Evolutionary conservation across 2,113 vertebrate genomes (phyloP), one percentile per base, ranked within the genome.

Genomic region (Syngnathus floridae): DNA sequence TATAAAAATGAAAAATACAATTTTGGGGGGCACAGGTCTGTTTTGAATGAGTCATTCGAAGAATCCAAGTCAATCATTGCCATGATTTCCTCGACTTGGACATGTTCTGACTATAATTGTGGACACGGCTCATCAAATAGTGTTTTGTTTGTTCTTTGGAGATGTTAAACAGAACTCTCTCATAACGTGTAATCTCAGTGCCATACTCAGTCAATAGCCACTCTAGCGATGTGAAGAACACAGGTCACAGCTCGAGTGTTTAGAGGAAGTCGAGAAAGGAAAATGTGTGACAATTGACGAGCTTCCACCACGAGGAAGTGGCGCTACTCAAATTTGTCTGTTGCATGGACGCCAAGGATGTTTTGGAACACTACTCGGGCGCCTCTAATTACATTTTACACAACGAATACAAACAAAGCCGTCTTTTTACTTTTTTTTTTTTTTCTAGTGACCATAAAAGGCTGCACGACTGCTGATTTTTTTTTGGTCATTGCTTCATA

Each of bases 31-130:
- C 13, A 63, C 21, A 26, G 2, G 4, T 19, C 17, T 43, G 12
- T 13, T 43, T 61, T 22, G 59, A 22, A 43, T 43, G 22, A 21
- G 40, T 22, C n/a, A 16, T 26, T 16, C 22, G 4, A 61, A 61
- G 13, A 67, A 67, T 64, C 62, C 65, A 57, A 70, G 67, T 70
- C 13, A 61, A 61, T 45, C 40, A 61, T 14, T 61, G 13, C 40
- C 59, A 61, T 26, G 59, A 43, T 61, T 43, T 21, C 21, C n/a
- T 26, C 21, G 1, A 21, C n/a, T 43, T 43, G 21, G 21, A 61
- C 5, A 26, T 35, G 26, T 31, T 31, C 26, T 31, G 3, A 31
- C 26, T 31, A 22, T 62, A 72, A 43, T 40, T 65, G 35, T 68
- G 71, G 69, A 55, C 69, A 56, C 41, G 16, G 31, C 3, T 26